phyloP scores from a whole-genome alignment of 2,113 vertebrate species.

The Coturnix japonica region DNA sequence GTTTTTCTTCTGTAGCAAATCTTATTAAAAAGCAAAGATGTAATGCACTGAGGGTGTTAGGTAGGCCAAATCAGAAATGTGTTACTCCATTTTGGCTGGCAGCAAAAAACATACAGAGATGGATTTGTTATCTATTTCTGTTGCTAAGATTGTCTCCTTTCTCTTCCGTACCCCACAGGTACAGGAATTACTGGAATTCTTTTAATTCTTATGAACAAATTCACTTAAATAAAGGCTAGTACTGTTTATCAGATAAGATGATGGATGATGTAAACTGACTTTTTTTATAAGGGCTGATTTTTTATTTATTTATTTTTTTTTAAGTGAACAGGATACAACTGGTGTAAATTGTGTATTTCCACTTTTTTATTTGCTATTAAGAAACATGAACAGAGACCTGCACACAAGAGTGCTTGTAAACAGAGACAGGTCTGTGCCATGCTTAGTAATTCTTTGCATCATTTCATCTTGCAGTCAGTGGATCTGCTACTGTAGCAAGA shows the following conservation, averaged over 20 bases:
- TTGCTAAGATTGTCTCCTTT: background rate
- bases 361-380: background rate
- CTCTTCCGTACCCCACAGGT: background rate
- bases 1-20: background rate
- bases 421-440: background rate
- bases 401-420: background rate
- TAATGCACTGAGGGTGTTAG: background rate
- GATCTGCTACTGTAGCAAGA: background rate
- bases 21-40: background rate
- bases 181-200: background rate
- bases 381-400: background rate
- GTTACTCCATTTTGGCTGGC: slow-evolving; percentile 54
- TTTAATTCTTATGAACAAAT: background rate
- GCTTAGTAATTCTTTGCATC: background rate
- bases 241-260: background rate
- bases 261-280: background rate
- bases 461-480: background rate
- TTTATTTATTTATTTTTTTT: background rate
- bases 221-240: background rate
- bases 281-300: background rate
- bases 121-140: background rate
- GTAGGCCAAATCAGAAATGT: slow-evolving; percentile 2
- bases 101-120: background rate
- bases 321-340: background rate
- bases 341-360: background rate